Evolutionary conservation across 64 coral and sea anemone genomes (phyloP), one percentile per base, ranked within the genome.

Genomic region (Dendronephthya gigantea): DNA sequence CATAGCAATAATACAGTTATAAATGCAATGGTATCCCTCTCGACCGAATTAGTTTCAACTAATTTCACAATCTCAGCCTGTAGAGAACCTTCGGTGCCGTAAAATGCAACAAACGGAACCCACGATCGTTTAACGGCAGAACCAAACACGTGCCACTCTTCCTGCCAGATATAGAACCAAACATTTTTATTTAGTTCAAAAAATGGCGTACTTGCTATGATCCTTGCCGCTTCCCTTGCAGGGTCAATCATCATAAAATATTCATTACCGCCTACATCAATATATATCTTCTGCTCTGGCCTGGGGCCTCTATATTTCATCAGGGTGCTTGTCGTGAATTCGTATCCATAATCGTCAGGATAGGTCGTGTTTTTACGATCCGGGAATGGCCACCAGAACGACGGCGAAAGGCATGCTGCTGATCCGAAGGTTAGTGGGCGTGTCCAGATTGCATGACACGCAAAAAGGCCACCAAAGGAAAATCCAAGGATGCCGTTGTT

Each of bases 311-410:
- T 59, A 35, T 85, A 81, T 45, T 85, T 90, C 7, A 56, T 40
- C 0, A 90, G 47, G 5, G 88, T 90, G 17, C 83, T 81, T 31
- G 62, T 90, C 16, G 83, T 28, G 50, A 85, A 90, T 65, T 90
- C 88, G 30, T 85, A 90, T 52, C 30, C 43, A 32, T 83, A 36
- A 10, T 74, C 88, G 72, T 79, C 72, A 33, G 72, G 72, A 29
- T 35, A 79, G 0, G 2, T 35, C 3, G 27, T 33, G 48, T 32
- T 19, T 36, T 90, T 11, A 11, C 41, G 41, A 45, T 45, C 76
- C 27, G 88, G 88, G 29, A 90, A 35, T 56, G 88, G 88, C 88
- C 88, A 90, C 88, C 88, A 90, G 62, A 90, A 37, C 66, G 72
- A 79, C 37, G 72, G 30, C 9, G 72, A 79, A 19, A 66, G 68